Base-by-base conservation (phyloP, 2,888 invertebrate genomes). In the Diadegma fenestrale region DNA sequence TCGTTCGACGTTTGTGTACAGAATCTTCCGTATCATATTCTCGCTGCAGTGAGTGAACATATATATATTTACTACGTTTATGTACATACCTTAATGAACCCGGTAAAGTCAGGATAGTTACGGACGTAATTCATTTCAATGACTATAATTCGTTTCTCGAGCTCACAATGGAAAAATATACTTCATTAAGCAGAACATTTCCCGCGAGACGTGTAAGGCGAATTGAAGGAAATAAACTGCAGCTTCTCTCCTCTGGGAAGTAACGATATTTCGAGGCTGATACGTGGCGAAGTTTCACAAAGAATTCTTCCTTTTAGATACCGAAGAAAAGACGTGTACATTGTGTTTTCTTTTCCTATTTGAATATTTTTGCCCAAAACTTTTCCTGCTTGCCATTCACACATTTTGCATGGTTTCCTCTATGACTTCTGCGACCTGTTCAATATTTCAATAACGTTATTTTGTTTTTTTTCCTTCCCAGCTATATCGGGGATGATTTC, bases 111-210 rank as follows among this genome's bases (percentile, higher is more conserved):
- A 58, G 58, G 8, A 10, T 17, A 58, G 71, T 71, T 79, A 79
- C 63, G 61, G 48, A 30, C 45, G 33, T 71, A 79, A 79, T 71
- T 71, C 45, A 71, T 71, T 71, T 48, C 33, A 76, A 73, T 45
- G 45, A 58, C 78, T 78, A 73, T 78, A 82, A 68, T 82, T 68
- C 58, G 58, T 54, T 61, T 22, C 37, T n/a, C 17, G 77, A 73
- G 77, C 30, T 78, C 48, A 72, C 82, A 66, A 54, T 58, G 77
- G 58, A 26, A 78, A 72, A 69, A 43, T 63, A 71, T 37, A 61
- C 17, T 12, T 33, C 14, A 14, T 30, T 33, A 51, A 69, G 10
- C 48, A n/a, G n/a, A 43, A 61, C 54, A 54, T 33, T 75, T 66
- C 77, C 26, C 77, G 43, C 17, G 66, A 26, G 63, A 41, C 76